phyloP scores from a whole-genome alignment of 2,113 vertebrate genomes.

The Halcyon malimbica region DNA sequence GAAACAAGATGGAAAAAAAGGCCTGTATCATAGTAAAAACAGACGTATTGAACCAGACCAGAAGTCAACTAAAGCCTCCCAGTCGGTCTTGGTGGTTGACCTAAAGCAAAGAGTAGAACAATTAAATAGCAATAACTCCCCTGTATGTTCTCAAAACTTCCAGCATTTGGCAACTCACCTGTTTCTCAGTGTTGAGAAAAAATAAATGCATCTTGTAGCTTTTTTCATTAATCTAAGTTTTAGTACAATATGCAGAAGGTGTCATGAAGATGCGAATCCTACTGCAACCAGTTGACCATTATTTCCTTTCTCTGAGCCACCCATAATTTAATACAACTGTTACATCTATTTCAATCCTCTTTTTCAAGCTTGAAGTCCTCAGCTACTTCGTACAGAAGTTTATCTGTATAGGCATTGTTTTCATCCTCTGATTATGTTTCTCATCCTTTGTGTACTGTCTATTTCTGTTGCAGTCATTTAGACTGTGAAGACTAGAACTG shows the following conservation, averaged over 20 bases:
- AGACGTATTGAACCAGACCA: not conserved
- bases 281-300: not conserved
- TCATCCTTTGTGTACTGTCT: not conserved
- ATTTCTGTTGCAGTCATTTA: not conserved
- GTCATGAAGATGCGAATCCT: not conserved
- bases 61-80: not conserved
- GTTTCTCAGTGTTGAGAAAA: not conserved
- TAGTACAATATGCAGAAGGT: not conserved
- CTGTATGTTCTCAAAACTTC: not conserved
- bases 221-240: not conserved
- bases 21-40: not conserved
- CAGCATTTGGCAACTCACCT: not conserved
- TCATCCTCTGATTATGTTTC: not conserved
- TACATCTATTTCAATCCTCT: not conserved
- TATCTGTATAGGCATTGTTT: not conserved
- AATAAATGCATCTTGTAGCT: not conserved
- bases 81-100: no score
- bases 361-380: not conserved
- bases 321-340: not conserved
- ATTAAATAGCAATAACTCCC: not conserved
- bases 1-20: not conserved
- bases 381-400: not conserved
- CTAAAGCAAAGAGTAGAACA: not conserved
- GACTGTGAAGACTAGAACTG: not conserved
- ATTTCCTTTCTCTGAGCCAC: not conserved